Percentiles rank a stretch among this genome's conserved stretches.
These are phyloP conservation scores for Alosa sapidissima DNA, from an alignment of 2,797 vertebrate genomes.

Conservation along the genomic window DNA sequence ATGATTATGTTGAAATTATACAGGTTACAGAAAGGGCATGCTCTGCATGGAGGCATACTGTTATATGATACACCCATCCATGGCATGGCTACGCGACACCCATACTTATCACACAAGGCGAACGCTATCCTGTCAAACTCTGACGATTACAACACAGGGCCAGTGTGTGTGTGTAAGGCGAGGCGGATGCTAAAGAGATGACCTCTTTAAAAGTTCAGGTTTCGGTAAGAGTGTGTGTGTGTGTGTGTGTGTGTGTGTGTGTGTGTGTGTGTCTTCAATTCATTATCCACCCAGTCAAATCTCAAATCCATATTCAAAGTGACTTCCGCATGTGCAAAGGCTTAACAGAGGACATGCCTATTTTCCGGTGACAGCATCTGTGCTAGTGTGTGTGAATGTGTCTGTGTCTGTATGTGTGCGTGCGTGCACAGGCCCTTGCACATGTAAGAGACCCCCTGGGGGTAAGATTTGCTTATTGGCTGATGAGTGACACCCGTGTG, in stretches of 20 bases:
- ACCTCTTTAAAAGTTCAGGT: not conserved
- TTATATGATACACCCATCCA: not conserved
- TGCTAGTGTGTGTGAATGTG: not conserved
- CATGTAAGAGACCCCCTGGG: not conserved
- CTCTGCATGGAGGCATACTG: not conserved
- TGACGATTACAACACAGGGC: no score
- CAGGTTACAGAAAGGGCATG: conserved; percentile 7
- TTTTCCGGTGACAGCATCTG: not conserved
- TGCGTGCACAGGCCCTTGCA: not conserved
- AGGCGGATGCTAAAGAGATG: not conserved
- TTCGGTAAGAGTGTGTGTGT: not conserved
- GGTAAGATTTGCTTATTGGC: conserved; percentile 43
- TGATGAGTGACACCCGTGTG: conserved; percentile 28
- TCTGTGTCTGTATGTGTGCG: not conserved
- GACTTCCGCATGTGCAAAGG: conserved; percentile 4
- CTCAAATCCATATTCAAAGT: conserved; percentile 17
- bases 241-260: conserved; percentile 8
- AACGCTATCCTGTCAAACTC: not conserved
- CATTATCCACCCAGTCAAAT: conserved; percentile 13
- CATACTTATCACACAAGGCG: not conserved
- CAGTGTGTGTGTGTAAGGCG: not conserved
- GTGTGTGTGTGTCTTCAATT: not conserved
- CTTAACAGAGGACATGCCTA: not conserved
- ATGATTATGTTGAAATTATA: conserved; percentile 17
- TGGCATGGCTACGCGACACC: not conserved